These are phyloP conservation scores for Drosophila ambigua DNA, from an alignment of 1,140 invertebrate genomes.

Conservation along the genomic window DNA sequence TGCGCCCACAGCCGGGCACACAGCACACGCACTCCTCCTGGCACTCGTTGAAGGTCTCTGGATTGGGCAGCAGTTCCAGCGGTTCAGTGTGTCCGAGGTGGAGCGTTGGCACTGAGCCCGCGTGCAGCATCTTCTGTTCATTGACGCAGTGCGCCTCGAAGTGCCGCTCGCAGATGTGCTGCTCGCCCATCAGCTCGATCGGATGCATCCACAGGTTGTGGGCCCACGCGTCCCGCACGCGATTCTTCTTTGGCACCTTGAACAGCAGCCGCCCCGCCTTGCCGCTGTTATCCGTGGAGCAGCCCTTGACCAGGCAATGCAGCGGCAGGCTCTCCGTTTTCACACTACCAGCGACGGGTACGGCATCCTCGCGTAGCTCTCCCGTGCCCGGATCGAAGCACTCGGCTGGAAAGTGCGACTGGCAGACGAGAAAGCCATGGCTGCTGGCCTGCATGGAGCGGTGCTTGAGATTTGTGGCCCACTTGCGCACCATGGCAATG, in stretches of 20 bases:
- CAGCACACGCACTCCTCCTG: slow-evolving; percentile 39
- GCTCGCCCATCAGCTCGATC: slow-evolving; percentile 14
- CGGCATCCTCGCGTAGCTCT: slow-evolving; percentile 39
- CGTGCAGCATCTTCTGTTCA: slow-evolving; percentile 33
- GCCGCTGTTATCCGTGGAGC: slow-evolving; percentile 20
- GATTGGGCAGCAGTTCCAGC: slow-evolving; percentile 45
- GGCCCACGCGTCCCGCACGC: slow-evolving; percentile 53
- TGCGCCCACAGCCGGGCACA: slow-evolving; percentile 48
- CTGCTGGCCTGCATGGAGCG: slow-evolving; percentile 70
- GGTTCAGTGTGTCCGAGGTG: slow-evolving; percentile 48
- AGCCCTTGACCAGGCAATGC: slow-evolving; percentile 51
- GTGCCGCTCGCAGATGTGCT: slow-evolving; percentile 63
- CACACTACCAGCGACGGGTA: slow-evolving; percentile 63
- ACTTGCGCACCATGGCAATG: slow-evolving; percentile 49
- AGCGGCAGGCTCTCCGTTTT: slow-evolving; percentile 11
- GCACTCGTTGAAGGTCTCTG: slow-evolving; percentile 15
- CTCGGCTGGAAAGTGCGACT: slow-evolving; percentile 53
- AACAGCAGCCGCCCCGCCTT: slow-evolving; percentile 27
- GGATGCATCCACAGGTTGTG: slow-evolving; percentile 52
- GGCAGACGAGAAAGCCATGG: slow-evolving; percentile 68
- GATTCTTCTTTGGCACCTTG: slow-evolving; percentile 51
- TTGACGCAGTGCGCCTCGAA: slow-evolving; percentile 65
- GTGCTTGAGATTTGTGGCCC: slow-evolving; percentile 71
- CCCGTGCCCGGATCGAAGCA: slow-evolving; percentile 57
- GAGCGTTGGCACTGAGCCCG: slow-evolving; percentile 60